These are phyloP conservation scores for Melitaea cinxia DNA, from an alignment of 1,140 invertebrate species.

Conservation along the genomic window DNA sequence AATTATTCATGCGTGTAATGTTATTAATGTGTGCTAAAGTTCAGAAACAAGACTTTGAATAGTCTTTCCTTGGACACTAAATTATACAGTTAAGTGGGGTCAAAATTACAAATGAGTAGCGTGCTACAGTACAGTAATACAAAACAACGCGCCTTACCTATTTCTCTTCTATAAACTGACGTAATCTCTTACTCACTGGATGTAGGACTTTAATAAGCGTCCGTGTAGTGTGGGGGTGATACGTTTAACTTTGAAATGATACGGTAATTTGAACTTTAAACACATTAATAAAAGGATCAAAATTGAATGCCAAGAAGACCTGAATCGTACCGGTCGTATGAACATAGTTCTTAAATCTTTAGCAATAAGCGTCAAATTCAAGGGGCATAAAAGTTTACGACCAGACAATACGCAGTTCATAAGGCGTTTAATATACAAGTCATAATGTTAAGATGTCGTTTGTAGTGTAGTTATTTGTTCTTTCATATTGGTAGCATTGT, in stretches of 20 bases:
- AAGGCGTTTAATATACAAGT: slow-evolving; percentile 18
- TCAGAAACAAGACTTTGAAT: too few species aligned
- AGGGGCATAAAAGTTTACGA: slow-evolving; percentile 16
- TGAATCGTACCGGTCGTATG: neutral
- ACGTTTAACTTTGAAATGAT: neutral
- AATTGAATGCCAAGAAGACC: neutral
- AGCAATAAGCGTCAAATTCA: neutral
- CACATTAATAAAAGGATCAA: neutral
- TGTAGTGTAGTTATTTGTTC: slow-evolving; percentile 11
- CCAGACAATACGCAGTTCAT: slow-evolving; percentile 10
- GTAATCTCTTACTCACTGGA: slow-evolving; percentile 21
- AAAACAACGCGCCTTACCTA: slow-evolving; percentile 10
- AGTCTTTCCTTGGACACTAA: too few species aligned
- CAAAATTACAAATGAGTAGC: slow-evolving; percentile 6
- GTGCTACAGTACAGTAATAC: slow-evolving; percentile 9
- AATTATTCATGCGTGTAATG: too few species aligned
- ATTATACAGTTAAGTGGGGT: neutral
- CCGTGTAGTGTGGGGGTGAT: neutral
- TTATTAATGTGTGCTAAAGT: too few species aligned
- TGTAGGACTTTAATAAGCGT: slow-evolving; percentile 22
- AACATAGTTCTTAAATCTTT: slow-evolving; percentile 2
- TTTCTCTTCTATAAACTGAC: slow-evolving; percentile 20
- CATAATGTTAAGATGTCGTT: slow-evolving; percentile 14
- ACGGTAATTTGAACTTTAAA: neutral
- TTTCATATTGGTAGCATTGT: slow-evolving; percentile 1